A percentile compares a stretch with the other conserved stretches of the same genome.
Conservation (phyloP, 2,113 vertebrate species). For the Progne subis region DNA sequence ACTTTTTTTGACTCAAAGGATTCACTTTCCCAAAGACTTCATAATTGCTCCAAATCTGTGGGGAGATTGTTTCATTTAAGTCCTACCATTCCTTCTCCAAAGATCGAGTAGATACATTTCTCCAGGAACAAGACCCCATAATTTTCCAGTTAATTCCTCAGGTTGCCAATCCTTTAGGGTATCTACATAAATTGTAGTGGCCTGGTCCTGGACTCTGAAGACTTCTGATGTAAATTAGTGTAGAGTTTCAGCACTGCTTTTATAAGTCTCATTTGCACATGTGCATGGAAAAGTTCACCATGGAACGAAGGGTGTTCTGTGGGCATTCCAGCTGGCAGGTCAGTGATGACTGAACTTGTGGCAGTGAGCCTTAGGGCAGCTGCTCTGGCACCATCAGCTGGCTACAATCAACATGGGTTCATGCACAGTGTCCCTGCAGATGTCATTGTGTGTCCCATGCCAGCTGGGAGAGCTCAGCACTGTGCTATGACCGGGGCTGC, state of each 20-base stretch:
- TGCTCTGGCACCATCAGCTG: background rate
- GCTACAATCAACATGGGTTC: background rate
- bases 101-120: background rate
- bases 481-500: background rate
- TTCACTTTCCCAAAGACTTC: background rate
- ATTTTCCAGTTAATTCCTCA: background rate
- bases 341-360: background rate
- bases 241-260: background rate
- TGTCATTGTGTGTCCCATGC: fast-evolving
- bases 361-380: background rate
- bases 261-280: fast-evolving
- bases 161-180: background rate
- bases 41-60: background rate
- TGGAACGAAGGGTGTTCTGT: background rate
- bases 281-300: background rate
- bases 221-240: background rate
- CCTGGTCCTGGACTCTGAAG: background rate
- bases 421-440: background rate
- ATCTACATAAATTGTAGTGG: background rate
- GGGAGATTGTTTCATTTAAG: background rate
- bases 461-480: background rate
- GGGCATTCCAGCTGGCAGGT: background rate
- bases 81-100: background rate
- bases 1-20: background rate
- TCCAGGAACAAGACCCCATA: fast-evolving